Evolutionary conservation across 1,140 invertebrate genomes (phyloP).

Genomic region (Trachelipus rathkii): DNA sequence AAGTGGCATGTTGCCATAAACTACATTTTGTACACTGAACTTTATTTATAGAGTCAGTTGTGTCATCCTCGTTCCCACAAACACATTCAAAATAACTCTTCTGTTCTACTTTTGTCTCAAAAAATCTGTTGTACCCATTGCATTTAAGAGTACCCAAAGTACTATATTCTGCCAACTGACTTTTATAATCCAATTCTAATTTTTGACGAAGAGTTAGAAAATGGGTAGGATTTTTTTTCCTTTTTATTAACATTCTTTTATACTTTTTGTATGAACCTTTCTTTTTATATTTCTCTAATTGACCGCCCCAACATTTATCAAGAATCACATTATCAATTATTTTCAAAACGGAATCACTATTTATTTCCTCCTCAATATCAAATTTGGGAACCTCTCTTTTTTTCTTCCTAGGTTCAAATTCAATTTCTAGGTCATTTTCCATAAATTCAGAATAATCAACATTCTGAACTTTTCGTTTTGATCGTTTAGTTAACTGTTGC

Average conservation of each 20-base stretch:
- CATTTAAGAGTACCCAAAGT: conserved; percentile 21
- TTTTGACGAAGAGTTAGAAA: conserved; percentile 37
- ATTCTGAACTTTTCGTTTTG: too few relatives aligned
- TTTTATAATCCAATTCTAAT: conserved; percentile 28
- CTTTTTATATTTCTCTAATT: conserved; percentile 34
- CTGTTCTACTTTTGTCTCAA: conserved; percentile 46
- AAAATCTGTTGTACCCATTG: conserved; percentile 45
- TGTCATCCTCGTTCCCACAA: conserved; percentile 41
- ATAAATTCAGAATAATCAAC: too few relatives aligned
- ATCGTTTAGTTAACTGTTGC: too few relatives aligned
- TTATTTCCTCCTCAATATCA: conserved; percentile 34
- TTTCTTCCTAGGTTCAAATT: conserved; percentile 6
- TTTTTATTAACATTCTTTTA: conserved; percentile 35
- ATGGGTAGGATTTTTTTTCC: conserved; percentile 38
- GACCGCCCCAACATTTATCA: conserved; percentile 37
- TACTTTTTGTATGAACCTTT: conserved; percentile 42
- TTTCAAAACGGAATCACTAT: conserved; percentile 16
- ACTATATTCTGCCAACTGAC: conserved; percentile 30
- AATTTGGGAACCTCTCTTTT: conserved; percentile 16
- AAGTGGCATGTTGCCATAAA: conserved; percentile 59
- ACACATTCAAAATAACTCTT: conserved; percentile 48
- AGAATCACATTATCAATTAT: conserved; percentile 38
- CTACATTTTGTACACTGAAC: conserved; percentile 58
- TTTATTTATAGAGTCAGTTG: conserved; percentile 46
- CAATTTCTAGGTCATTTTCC: conserved; percentile 13